Evolutionary conservation across 2,113 vertebrate species (phyloP).

Genomic region (Callithrix jacchus): DNA sequence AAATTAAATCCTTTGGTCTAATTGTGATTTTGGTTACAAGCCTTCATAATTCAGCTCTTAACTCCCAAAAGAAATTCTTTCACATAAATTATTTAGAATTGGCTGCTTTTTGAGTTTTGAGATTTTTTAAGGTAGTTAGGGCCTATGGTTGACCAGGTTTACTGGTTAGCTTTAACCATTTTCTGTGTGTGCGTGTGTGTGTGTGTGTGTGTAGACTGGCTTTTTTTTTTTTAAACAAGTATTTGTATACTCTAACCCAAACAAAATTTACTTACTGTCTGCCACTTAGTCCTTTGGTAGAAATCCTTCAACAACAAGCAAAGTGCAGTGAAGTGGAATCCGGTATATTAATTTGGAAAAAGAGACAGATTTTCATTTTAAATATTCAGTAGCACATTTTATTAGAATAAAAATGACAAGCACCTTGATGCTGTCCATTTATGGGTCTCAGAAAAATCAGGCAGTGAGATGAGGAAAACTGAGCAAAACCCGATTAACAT

Average conservation of each 20-base stretch:
- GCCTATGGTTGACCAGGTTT: constrained; percentile 35
- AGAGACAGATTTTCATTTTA: constrained; percentile 70
- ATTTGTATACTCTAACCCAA: constrained; percentile 62
- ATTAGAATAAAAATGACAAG: constrained; percentile 72
- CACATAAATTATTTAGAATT: constrained; percentile 7
- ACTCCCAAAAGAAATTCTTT: constrained; percentile 31
- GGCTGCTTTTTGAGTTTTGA: constrained; percentile 7
- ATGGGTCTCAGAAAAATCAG: constrained; percentile 77
- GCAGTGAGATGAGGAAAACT: constrained; percentile 74
- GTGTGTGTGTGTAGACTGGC: not conserved
- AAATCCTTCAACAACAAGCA: constrained; percentile 52
- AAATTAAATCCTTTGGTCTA: constrained; percentile 55
- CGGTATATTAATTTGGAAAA: constrained; percentile 59
- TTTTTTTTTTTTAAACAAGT: constrained; percentile 60
- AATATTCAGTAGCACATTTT: constrained; percentile 73
- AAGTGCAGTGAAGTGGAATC: constrained; percentile 51
- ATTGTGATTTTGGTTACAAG: constrained; percentile 47
- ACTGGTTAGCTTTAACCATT: not conserved
- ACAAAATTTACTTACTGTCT: constrained; percentile 59
- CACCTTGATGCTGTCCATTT: constrained; percentile 80
- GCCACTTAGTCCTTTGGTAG: constrained; percentile 45
- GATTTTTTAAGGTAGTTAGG: not conserved
- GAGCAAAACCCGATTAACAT: constrained; percentile 74
- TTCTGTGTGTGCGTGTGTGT: not conserved
- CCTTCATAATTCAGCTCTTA: constrained; percentile 50